Conservation (phyloP, 2,797 vertebrate species). For the Enteromius treurensis region DNA sequence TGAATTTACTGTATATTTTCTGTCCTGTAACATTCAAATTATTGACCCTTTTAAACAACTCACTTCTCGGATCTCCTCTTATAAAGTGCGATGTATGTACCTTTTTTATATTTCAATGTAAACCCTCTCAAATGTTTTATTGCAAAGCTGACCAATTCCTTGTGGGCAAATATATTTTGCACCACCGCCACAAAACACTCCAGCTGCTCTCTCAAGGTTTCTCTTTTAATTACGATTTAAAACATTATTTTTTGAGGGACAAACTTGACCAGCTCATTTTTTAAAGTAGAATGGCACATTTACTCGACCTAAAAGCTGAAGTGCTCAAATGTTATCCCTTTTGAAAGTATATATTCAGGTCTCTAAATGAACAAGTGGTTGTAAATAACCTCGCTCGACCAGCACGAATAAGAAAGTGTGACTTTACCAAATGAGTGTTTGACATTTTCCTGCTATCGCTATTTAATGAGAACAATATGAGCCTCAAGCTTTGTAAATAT, state of each 20-base stretch:
- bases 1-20: background rate
- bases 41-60: background rate
- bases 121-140: constrained; percentile 4
- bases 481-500: constrained; percentile 21
- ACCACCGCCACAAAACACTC: background rate
- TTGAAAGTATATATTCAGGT: constrained; percentile 6
- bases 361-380: background rate
- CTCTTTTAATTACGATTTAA: background rate
- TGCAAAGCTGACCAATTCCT: background rate
- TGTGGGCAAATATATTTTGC: background rate
- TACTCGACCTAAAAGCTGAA: background rate
- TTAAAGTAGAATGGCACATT: background rate
- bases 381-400: background rate
- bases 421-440: background rate
- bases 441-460: constrained; percentile 17
- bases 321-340: background rate
- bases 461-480: constrained; percentile 30
- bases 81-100: background rate
- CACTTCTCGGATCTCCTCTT: background rate
- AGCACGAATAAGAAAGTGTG: background rate
- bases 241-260: background rate
- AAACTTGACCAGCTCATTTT: background rate
- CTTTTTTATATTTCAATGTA: background rate
- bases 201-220: constrained; percentile 1
- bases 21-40: background rate